Percentiles rank a stretch among this genome's conserved stretches.
These are phyloP conservation scores for Eumerus sabulonum DNA, from an alignment of 2,888 invertebrate species.

Conservation along the genomic window DNA sequence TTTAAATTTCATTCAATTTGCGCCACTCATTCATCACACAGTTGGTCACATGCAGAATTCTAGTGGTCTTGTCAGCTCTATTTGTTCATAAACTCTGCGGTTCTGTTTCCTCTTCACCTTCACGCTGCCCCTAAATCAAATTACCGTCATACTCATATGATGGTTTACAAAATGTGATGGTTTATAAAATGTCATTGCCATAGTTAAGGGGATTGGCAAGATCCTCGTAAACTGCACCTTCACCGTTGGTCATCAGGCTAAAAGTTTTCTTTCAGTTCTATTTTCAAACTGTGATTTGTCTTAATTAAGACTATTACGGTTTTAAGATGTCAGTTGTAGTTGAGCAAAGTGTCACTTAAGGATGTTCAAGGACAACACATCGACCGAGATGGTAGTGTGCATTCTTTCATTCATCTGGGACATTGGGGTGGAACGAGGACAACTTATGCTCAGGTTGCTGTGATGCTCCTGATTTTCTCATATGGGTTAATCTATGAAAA, in stretches of 20 bases:
- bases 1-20: slow-evolving; percentile 15
- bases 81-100: too few relatives aligned
- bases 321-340: slow-evolving; percentile 54
- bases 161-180: too few relatives aligned
- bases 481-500: slow-evolving; percentile 52
- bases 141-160: too few relatives aligned
- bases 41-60: background rate
- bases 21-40: slow-evolving; percentile 27
- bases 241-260: slow-evolving; percentile 17
- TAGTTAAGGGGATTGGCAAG: too few relatives aligned
- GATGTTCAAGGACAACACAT: slow-evolving; percentile 35
- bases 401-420: background rate
- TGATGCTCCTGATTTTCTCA: slow-evolving; percentile 44
- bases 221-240: background rate
- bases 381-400: too few relatives aligned
- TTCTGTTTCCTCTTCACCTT: too few relatives aligned
- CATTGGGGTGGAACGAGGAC: slow-evolving; percentile 16
- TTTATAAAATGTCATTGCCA: too few relatives aligned
- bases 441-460: slow-evolving; percentile 57
- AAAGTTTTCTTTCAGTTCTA: slow-evolving; percentile 20
- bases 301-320: slow-evolving; percentile 53
- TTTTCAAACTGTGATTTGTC: slow-evolving; percentile 26
- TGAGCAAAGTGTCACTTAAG: slow-evolving; percentile 51
- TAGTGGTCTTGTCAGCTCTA: too few relatives aligned
- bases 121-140: too few relatives aligned